Conservation (phyloP, 2,888 invertebrate genomes). For the Himalopsyche tibetana region DNA sequence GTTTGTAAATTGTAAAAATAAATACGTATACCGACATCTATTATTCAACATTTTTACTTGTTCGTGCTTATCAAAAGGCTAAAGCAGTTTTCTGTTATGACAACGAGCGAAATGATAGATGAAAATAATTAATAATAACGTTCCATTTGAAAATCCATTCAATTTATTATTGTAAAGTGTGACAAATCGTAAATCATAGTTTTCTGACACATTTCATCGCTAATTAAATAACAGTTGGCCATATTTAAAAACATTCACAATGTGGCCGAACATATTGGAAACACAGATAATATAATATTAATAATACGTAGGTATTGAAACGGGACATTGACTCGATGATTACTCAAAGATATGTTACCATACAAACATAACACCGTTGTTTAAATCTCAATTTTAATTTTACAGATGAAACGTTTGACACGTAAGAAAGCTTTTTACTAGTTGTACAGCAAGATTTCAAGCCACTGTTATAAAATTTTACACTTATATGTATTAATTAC, state of each 20-base stretch:
- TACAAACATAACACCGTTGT: neutral
- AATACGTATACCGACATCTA: neutral
- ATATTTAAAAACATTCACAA: conserved; percentile 21
- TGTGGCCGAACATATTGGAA: neutral
- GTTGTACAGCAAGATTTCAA: too few relatives aligned
- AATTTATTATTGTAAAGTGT: neutral
- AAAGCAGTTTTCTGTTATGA: conserved; percentile 6
- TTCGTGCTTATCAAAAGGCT: neutral
- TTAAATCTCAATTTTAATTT: conserved; percentile 26
- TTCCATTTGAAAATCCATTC: neutral
- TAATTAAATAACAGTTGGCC: conserved; percentile 5
- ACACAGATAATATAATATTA: conserved; percentile 2
- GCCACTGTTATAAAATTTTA: too few relatives aligned
- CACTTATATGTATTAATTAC: too few relatives aligned
- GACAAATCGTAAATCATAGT: conserved; percentile 40
- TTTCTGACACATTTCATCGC: neutral
- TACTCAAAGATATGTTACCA: neutral
- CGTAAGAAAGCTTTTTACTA: neutral
- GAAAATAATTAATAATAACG: neutral
- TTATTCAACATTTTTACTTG: neutral
- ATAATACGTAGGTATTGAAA: conserved; percentile 3
- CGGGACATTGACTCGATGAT: conserved; percentile 2
- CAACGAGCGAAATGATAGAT: neutral
- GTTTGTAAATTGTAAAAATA: neutral
- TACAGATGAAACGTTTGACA: neutral